A percentile compares a stretch with the other conserved stretches of the same genome.
Conservation (phyloP, 2,888 invertebrate species). For the Tridacna crocea region DNA sequence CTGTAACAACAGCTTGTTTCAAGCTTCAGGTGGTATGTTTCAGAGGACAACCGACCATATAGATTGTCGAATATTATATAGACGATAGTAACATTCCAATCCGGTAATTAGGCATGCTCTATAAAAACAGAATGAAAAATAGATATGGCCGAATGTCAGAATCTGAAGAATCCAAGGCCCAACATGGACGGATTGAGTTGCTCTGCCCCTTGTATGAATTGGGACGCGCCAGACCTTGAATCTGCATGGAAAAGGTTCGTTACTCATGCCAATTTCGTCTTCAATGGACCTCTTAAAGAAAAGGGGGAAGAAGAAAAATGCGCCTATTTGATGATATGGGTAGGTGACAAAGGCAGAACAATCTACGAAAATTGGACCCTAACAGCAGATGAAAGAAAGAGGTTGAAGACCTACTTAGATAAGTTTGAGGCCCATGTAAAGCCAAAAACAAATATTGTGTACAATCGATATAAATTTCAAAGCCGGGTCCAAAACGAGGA, state of each 20-base stretch:
- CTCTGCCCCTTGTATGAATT: neutral
- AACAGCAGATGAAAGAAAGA: no score
- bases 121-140: no score
- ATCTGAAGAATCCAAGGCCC: neutral
- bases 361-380: no score
- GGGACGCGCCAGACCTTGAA: conserved; percentile 16
- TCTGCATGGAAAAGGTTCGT: conserved; percentile 15
- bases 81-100: no score
- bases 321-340: conserved; percentile 47
- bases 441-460: conserved; percentile 52
- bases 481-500: conserved; percentile 44
- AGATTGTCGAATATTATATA: no score
- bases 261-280: conserved; percentile 21
- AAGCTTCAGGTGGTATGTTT: no score
- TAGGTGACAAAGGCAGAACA: conserved; percentile 51
- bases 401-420: no score
- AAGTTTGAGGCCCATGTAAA: no score
- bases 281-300: conserved; percentile 11
- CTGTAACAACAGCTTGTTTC: no score
- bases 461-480: conserved; percentile 52
- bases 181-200: conserved; percentile 11
- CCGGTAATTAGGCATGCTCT: no score
- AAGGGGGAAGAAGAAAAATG: conserved; percentile 37
- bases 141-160: no score
- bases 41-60: no score